These are phyloP conservation scores for Pagetopsis macropterus DNA, from an alignment of 2,797 vertebrate species.

Conservation along the genomic window DNA sequence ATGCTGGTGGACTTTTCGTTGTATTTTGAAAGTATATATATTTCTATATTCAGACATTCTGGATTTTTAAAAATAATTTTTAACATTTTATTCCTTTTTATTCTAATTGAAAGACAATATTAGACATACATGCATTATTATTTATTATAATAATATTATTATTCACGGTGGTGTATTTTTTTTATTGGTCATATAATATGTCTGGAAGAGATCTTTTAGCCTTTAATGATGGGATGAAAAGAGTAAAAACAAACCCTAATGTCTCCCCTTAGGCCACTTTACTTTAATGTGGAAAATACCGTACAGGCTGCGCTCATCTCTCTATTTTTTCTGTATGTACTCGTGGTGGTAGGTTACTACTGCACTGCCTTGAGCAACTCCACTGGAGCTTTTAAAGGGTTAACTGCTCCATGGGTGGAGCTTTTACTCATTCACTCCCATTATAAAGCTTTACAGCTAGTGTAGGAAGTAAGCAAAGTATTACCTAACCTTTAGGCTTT, in stretches of 20 bases:
- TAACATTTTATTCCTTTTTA: too few relatives aligned
- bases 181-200: neutral
- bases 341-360: constrained; percentile 14
- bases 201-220: neutral
- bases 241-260: constrained; percentile 23
- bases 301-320: constrained; percentile 26
- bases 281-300: constrained; percentile 61
- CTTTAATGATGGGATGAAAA: neutral
- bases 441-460: constrained; percentile 40
- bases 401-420: constrained; percentile 58
- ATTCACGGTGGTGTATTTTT: neutral
- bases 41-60: neutral
- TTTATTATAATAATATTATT: too few relatives aligned
- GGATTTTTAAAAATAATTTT: neutral
- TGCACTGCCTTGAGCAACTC: constrained; percentile 8
- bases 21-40: neutral
- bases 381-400: constrained; percentile 32
- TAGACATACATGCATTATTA: neutral
- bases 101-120: neutral
- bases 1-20: neutral
- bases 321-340: constrained; percentile 18
- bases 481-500: constrained; percentile 2
- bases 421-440: constrained; percentile 55
- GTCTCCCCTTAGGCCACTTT: constrained; percentile 28
- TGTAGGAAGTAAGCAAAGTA: constrained; percentile 4